Percentiles rank a stretch among this genome's conserved stretches.
Conservation (phyloP, 2,888 invertebrate species). For the Lithodes maja region DNA sequence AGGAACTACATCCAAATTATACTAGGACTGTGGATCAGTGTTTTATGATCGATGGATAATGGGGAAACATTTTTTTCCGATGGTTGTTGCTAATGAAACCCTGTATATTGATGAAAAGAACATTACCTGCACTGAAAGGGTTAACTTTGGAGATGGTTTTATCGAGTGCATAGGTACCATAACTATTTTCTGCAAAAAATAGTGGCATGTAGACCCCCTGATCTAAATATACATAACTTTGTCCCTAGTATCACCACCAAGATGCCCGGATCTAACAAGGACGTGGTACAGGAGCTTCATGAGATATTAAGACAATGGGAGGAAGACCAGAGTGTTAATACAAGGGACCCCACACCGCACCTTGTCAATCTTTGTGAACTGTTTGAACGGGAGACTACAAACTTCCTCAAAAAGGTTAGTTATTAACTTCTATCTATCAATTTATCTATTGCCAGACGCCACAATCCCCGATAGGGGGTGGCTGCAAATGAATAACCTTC, state of each 20-base stretch:
- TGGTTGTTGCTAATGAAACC: neutral
- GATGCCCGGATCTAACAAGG: constrained; percentile 63
- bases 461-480: neutral
- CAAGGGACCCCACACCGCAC: constrained; percentile 67
- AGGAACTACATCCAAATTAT: too few relatives aligned
- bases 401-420: constrained; percentile 65
- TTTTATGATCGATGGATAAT: too few relatives aligned
- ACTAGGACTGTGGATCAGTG: too few relatives aligned
- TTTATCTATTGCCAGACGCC: neutral
- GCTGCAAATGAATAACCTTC: neutral
- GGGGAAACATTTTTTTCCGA: neutral
- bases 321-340: constrained; percentile 62
- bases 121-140: too few relatives aligned
- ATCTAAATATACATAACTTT: neutral
- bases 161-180: too few relatives aligned
- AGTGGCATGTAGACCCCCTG: neutral
- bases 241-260: neutral
- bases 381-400: constrained; percentile 66
- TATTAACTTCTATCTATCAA: neutral
- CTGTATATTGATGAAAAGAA: neutral
- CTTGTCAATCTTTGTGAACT: constrained; percentile 67
- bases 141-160: too few relatives aligned
- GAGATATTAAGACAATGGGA: constrained; percentile 68
- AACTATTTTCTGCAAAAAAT: neutral
- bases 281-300: constrained; percentile 66